Evolutionary conservation across 2,113 vertebrate genomes (phyloP), one percentile per base, ranked within the genome.

Genomic region (Otocyon megalotis): DNA sequence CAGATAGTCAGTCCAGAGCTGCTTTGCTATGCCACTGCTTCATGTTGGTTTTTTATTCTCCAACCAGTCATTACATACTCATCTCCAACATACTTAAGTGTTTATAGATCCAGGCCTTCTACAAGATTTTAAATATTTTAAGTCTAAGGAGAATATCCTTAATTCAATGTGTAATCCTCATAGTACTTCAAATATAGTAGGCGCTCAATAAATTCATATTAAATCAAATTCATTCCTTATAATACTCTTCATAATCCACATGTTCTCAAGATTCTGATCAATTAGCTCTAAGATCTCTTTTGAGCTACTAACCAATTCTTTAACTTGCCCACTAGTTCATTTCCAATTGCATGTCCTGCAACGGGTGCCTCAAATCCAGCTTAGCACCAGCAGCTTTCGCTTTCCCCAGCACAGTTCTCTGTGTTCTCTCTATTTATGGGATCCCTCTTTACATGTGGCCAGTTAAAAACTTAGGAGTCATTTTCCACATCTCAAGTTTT

Each of bases 401-500:
- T 54, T 76, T 32, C 28, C 50, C 19, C 77, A 15, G 5, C 8
- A 20, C 10, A 28, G 32, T 53, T 90, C 30, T 79, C 72, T 60
- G 17, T 11, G 15, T 86, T 90, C 32, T 87, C 74, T 67, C 74
- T 8, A 9, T 20, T 65, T 69, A 54, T 17, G 43, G n/a, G 16
- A 19, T 72, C n/a, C 37, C 60, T 54, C 20, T 32, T 16, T 14
- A 48, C 30, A 54, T 4, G 5, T 26, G n/a, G 4, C 48, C 54
- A 62, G 3, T 43, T 89, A 32, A 87, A 91, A 84, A 92, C 50
- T 62, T 79, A 54, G 22, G 32, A 96, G 72, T 67, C 86, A 71
- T 79, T 95, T 90, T 95, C 74, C 37, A 77, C 32, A 56, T 81
- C 79, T 53, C 58, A 10, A 72, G 88, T 83, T 84, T 28, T 53